Conservation (phyloP, 2,888 invertebrate genomes). For the Branchipolynoe longqiensis region DNA sequence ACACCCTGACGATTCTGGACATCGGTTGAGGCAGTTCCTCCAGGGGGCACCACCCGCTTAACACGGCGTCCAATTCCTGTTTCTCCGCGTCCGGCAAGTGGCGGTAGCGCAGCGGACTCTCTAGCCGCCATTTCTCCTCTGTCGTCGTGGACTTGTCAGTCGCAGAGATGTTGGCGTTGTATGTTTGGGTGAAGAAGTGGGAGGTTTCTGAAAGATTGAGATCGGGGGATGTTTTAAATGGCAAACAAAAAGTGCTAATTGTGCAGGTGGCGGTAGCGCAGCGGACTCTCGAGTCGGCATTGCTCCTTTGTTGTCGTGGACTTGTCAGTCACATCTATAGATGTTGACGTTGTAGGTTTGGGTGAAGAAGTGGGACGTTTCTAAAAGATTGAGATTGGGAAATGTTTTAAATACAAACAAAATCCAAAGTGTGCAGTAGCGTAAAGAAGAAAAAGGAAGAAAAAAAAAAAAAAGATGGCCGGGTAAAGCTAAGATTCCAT, state of each 20-base stretch:
- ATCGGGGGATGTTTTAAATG: background rate
- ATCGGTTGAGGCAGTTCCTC: slow-evolving; percentile 94
- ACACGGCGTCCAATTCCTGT: slow-evolving; percentile 66
- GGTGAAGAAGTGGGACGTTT: background rate
- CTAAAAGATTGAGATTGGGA: background rate
- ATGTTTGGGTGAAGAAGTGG: background rate
- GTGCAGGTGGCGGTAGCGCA: background rate
- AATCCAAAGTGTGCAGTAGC: background rate
- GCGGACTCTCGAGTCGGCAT: slow-evolving; percentile 59
- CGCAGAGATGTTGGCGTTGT: slow-evolving; percentile 3
- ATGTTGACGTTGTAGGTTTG: background rate
- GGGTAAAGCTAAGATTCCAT: too few relatives aligned
- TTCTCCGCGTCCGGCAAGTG: slow-evolving; percentile 68
- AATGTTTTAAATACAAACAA: too few relatives aligned
- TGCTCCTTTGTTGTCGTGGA: slow-evolving; percentile 37
- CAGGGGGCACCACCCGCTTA: slow-evolving; percentile 69
- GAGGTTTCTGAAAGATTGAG: background rate
- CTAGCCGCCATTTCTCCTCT: slow-evolving; percentile 63
- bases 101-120: slow-evolving; percentile 68
- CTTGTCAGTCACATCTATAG: slow-evolving; percentile 16
- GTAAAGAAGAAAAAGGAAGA: too few relatives aligned
- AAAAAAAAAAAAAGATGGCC: too few relatives aligned
- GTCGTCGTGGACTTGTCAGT: background rate
- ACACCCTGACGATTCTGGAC: slow-evolving; percentile 97
- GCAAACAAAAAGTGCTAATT: too few relatives aligned